A percentile compares a stretch with the other conserved stretches of the same genome.
phyloP scores from a whole-genome alignment of 2,888 invertebrate species.

The Zhuqinia jingwanae region DNA sequence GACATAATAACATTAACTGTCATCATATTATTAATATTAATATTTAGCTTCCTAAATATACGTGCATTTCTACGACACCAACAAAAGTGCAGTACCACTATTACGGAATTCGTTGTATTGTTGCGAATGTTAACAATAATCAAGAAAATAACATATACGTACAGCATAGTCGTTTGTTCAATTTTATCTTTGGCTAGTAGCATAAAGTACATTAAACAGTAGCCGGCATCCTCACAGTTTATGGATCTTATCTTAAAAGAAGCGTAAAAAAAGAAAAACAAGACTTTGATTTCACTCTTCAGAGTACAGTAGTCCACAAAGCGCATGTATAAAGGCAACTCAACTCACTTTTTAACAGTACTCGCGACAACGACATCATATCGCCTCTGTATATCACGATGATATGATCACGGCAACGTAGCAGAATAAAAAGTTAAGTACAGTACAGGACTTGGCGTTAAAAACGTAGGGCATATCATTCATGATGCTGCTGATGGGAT shows the following conservation, averaged over 20 bases:
- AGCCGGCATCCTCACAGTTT: slow-evolving; percentile 57
- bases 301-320: not conserved
- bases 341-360: not conserved
- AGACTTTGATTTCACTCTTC: slow-evolving; percentile 61
- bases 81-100: slow-evolving; percentile 2
- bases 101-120: slow-evolving; percentile 32
- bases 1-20: slow-evolving; percentile 19
- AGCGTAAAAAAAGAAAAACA: slow-evolving; percentile 68
- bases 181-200: too few species aligned
- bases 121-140: not conserved
- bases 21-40: not conserved
- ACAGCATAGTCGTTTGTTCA: not conserved
- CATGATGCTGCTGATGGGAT: not conserved
- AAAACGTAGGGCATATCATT: not conserved
- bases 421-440: not conserved
- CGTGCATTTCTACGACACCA: not conserved
- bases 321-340: not conserved
- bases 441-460: not conserved
- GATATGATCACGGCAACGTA: not conserved
- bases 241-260: slow-evolving; percentile 57
- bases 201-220: slow-evolving; percentile 10
- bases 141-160: not conserved
- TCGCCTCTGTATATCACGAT: too few species aligned
- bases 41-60: too few species aligned
- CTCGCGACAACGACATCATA: slow-evolving; percentile 9